A percentile compares a stretch with the other conserved stretches of the same genome.
Evolutionary conservation across 2,888 invertebrate genomes (phyloP).

Genomic region (Timandra comae): DNA sequence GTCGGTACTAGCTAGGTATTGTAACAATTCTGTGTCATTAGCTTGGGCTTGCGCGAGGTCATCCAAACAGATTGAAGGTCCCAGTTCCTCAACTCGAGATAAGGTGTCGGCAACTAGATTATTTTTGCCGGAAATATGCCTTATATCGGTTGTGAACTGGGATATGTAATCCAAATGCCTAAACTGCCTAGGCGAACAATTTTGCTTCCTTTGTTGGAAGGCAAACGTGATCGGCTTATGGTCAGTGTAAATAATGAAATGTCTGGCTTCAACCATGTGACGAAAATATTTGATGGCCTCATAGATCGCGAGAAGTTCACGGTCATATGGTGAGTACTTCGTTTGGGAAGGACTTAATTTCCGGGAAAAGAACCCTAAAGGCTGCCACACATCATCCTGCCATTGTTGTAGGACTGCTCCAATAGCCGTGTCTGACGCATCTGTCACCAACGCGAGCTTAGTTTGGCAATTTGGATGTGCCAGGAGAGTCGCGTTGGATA

Average conservation of each 20-base stretch:
- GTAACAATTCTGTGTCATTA: slow-evolving; percentile 12
- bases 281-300: no score
- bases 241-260: slow-evolving; percentile 19
- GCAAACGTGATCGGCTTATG: slow-evolving; percentile 31
- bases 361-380: slow-evolving; percentile 36
- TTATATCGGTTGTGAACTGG: slow-evolving; percentile 21
- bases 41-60: slow-evolving; percentile 14
- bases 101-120: slow-evolving; percentile 28
- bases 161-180: slow-evolving; percentile 19
- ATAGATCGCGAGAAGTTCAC: no score
- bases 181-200: slow-evolving; percentile 23
- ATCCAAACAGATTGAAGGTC: slow-evolving; percentile 7
- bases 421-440: slow-evolving; percentile 37
- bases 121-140: slow-evolving; percentile 18
- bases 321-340: no score
- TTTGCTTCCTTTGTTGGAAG: slow-evolving; percentile 25
- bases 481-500: slow-evolving; percentile 23
- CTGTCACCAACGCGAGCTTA: slow-evolving; percentile 23
- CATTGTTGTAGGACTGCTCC: slow-evolving; percentile 37
- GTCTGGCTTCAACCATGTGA: slow-evolving; percentile 18
- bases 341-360: no score
- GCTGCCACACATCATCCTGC: slow-evolving; percentile 22
- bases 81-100: slow-evolving; percentile 23
- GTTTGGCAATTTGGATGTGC: slow-evolving; percentile 25
- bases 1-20: slow-evolving; percentile 6